These are phyloP conservation scores for Rhagium mordax DNA, from an alignment of 2,888 invertebrate genomes.

Conservation along the genomic window DNA sequence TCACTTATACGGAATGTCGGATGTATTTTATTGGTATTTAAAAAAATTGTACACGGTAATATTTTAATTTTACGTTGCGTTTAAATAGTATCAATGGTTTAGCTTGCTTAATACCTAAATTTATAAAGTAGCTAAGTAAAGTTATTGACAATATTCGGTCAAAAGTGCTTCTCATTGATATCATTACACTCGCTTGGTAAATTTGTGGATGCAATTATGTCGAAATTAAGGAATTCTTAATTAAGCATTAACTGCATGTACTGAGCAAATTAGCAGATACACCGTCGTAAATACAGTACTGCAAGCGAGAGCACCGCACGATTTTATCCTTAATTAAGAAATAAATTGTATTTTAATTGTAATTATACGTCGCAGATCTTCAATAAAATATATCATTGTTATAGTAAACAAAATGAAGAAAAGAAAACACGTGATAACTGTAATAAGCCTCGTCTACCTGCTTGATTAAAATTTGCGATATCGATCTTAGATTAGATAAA, in stretches of 20 bases:
- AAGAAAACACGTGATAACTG: constrained; percentile 35
- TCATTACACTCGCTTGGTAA: no score
- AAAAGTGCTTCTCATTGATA: no score
- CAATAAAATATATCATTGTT: constrained; percentile 38
- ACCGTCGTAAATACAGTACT: constrained; percentile 2
- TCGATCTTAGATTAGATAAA: constrained; percentile 51
- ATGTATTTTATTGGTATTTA: no score
- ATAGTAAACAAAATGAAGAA: constrained; percentile 18
- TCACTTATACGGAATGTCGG: no score
- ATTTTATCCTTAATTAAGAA: constrained; percentile 37
- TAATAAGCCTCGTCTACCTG: constrained; percentile 44
- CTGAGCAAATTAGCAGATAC: constrained; percentile 5
- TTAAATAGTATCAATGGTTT: no score
- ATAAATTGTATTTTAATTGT: constrained; percentile 42
- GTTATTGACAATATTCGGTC: no score
- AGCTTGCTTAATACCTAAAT: no score
- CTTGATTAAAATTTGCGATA: constrained; percentile 54
- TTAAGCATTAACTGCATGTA: constrained; percentile 13
- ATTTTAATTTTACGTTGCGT: no score
- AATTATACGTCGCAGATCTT: constrained; percentile 26
- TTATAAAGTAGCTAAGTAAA: no score
- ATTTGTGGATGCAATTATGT: neutral
- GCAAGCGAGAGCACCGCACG: neutral
- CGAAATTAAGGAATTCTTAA: neutral
- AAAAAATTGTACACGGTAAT: no score